Conservation (phyloP, 1,140 invertebrate species). For the Panonychus citri region DNA sequence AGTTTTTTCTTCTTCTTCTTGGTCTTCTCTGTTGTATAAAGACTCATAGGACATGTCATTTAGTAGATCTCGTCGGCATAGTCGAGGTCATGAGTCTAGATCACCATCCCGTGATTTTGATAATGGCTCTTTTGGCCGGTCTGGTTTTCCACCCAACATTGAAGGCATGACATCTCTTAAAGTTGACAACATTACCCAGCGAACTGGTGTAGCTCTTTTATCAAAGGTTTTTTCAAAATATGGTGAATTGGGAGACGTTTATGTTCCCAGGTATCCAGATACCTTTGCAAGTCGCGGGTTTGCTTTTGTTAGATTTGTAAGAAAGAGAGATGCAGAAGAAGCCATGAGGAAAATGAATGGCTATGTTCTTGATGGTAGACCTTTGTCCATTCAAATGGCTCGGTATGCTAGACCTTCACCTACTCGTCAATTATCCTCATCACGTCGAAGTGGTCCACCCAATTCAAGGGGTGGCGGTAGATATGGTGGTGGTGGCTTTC, state of each 20-base stretch:
- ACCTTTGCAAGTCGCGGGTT: constrained; percentile 84
- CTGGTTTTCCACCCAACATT: constrained; percentile 47
- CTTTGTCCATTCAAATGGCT: constrained; percentile 85
- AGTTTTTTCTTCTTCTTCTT: neutral
- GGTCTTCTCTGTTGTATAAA: neutral
- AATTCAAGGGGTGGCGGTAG: neutral
- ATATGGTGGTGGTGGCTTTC: neutral
- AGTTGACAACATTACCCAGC: constrained; percentile 91
- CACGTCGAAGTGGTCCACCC: neutral
- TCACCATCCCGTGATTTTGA: neutral
- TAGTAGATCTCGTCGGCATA: neutral
- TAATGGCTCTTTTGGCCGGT: neutral
- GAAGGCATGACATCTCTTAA: constrained; percentile 92
- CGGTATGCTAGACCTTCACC: constrained; percentile 55
- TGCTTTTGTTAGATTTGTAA: constrained; percentile 86
- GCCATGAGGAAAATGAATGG: constrained; percentile 84
- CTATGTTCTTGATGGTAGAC: constrained; percentile 76
- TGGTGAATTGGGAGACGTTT: constrained; percentile 92
- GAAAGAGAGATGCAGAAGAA: constrained; percentile 85
- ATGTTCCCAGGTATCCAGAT: constrained; percentile 84
- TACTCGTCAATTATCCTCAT: neutral
- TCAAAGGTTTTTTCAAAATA: constrained; percentile 82
- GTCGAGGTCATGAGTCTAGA: neutral
- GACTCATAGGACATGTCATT: neutral
- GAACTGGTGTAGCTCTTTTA: constrained; percentile 83